phyloP scores from a whole-genome alignment of 2,888 invertebrate species.

The Stenotaenia linearis region DNA sequence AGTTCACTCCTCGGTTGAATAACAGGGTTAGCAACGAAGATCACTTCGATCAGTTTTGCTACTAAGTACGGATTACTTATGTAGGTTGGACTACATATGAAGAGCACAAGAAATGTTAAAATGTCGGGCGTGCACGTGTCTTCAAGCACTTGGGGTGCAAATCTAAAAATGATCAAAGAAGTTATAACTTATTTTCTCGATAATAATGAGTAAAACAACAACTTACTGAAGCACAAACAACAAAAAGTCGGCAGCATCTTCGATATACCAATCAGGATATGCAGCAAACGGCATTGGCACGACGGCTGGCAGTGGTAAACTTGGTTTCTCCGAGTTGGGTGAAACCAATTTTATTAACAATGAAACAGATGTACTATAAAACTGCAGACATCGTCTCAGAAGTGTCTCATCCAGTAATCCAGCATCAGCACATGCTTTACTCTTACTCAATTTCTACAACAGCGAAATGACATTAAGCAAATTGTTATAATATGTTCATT shows the following conservation, averaged over 20 bases:
- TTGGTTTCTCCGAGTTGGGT: slow-evolving; percentile 39
- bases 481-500: not conserved
- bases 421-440: slow-evolving; percentile 87
- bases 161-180: slow-evolving; percentile 53
- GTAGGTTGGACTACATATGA: slow-evolving; percentile 82
- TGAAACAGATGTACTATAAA: slow-evolving; percentile 80
- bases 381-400: slow-evolving; percentile 73
- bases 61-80: slow-evolving; percentile 95
- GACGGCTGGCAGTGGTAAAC: slow-evolving; percentile 53
- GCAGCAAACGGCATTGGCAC: slow-evolving; percentile 74
- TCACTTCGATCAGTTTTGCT: slow-evolving; percentile 89
- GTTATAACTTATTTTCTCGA: not conserved
- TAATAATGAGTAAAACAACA: not conserved
- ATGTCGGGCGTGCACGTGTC: slow-evolving; percentile 74
- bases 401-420: slow-evolving; percentile 78
- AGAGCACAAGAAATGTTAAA: slow-evolving; percentile 79
- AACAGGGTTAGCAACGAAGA: slow-evolving; percentile 53
- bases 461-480: slow-evolving; percentile 27
- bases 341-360: slow-evolving; percentile 56
- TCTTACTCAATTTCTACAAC: slow-evolving; percentile 56
- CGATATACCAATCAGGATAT: slow-evolving; percentile 92
- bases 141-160: slow-evolving; percentile 66
- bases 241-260: slow-evolving; percentile 94
- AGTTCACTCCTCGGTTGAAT: slow-evolving; percentile 49
- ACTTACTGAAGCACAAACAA: slow-evolving; percentile 88